These are phyloP conservation scores for Cetonia aurata DNA, from an alignment of 2,888 invertebrate genomes.

Conservation along the genomic window DNA sequence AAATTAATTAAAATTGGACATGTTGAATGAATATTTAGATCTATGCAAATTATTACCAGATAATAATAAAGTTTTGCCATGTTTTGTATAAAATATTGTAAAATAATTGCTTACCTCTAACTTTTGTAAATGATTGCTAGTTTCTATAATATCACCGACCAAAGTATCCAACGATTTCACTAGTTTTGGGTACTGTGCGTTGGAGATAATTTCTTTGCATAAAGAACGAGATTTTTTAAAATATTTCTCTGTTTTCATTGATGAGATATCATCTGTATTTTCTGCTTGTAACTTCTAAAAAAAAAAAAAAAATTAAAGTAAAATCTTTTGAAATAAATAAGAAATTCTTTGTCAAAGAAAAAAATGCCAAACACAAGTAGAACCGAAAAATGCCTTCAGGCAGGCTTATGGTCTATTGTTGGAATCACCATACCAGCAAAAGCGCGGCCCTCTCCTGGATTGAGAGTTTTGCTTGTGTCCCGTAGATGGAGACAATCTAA, in stretches of 20 bases:
- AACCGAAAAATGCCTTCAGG: too few species aligned
- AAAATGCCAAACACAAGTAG: too few species aligned
- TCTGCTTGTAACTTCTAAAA: slow-evolving; percentile 51
- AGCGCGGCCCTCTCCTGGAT: too few species aligned
- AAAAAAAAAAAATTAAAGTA: background rate
- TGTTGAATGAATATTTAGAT: background rate
- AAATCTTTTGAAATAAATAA: too few species aligned
- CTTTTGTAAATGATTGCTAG: slow-evolving; percentile 76
- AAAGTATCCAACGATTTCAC: slow-evolving; percentile 76
- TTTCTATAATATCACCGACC: slow-evolving; percentile 76
- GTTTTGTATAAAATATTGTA: background rate
- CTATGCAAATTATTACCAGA: background rate
- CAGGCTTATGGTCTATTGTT: too few species aligned
- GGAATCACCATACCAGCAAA: too few species aligned
- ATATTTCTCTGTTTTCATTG: slow-evolving; percentile 53
- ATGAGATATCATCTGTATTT: slow-evolving; percentile 15
- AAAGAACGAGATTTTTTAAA: slow-evolving; percentile 74
- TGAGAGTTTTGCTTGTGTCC: too few species aligned
- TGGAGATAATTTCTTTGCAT: slow-evolving; percentile 74
- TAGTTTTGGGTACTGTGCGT: slow-evolving; percentile 72
- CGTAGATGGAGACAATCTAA: too few species aligned
- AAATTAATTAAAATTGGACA: slow-evolving; percentile 20
- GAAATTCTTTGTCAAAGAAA: too few species aligned
- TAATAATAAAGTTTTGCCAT: background rate
- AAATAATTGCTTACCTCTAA: slow-evolving; percentile 69